phyloP scores from a whole-genome alignment of 2,888 invertebrate species.

The Mactromeris polynyma region DNA sequence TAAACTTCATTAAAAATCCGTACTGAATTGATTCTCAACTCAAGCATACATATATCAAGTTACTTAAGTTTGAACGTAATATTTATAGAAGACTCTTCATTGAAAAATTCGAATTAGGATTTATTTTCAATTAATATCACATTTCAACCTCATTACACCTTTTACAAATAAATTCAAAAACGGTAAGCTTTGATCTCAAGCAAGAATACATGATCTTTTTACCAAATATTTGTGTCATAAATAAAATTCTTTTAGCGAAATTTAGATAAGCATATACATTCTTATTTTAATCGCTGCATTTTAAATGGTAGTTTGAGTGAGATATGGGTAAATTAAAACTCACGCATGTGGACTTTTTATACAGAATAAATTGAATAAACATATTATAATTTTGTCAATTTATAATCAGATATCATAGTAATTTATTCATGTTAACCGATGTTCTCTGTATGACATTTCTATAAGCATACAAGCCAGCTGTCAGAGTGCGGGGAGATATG shows the following conservation, averaged over 20 bases:
- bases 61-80: neutral
- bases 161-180: neutral
- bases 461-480: neutral
- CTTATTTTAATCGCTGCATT: neutral
- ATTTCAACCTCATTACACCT: neutral
- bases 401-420: neutral
- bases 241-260: neutral
- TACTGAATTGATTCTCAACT: neutral
- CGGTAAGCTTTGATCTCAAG: neutral
- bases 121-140: neutral
- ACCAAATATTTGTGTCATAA: neutral
- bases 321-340: neutral
- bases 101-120: neutral
- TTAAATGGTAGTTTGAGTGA: neutral
- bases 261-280: neutral
- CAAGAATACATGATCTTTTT: neutral
- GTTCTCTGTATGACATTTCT: neutral
- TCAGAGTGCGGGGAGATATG: neutral
- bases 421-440: neutral
- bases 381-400: neutral
- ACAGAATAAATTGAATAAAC: neutral
- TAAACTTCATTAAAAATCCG: neutral
- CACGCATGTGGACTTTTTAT: neutral
- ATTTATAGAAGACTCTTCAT: neutral
- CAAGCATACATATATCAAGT: neutral